phyloP scores from a whole-genome alignment of 2,113 vertebrate species.

The Pedetes capensis region DNA sequence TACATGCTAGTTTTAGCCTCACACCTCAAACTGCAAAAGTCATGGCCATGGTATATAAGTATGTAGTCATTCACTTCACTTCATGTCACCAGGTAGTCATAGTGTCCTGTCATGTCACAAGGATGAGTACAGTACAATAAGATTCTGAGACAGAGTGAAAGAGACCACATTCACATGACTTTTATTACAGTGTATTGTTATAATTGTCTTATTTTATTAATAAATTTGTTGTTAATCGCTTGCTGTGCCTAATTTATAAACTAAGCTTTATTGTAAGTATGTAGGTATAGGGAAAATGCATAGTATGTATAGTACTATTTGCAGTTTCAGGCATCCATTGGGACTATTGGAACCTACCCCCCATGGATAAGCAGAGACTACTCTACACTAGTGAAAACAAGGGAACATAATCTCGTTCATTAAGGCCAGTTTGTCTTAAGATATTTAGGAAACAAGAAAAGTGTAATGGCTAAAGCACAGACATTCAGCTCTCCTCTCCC shows the following conservation, averaged over 20 bases:
- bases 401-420: background rate
- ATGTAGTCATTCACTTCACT: background rate
- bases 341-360: fast-evolving
- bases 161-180: too few species aligned
- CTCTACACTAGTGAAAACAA: background rate
- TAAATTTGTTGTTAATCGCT: background rate
- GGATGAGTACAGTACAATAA: too few species aligned
- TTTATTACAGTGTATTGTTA: too few species aligned
- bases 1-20: background rate
- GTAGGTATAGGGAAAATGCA: background rate
- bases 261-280: background rate
- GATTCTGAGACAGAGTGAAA: too few species aligned
- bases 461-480: background rate
- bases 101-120: too few species aligned
- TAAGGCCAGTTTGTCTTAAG: background rate
- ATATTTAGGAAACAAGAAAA: background rate
- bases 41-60: background rate
- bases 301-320: background rate
- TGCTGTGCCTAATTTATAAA: background rate
- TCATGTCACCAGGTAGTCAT: background rate
- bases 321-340: too few species aligned
- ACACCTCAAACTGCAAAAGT: background rate
- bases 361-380: background rate
- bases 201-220: background rate
- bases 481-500: background rate